These are phyloP conservation scores for Oreohelix idahoensis DNA, from an alignment of 1,140 invertebrate genomes.

Conservation along the genomic window DNA sequence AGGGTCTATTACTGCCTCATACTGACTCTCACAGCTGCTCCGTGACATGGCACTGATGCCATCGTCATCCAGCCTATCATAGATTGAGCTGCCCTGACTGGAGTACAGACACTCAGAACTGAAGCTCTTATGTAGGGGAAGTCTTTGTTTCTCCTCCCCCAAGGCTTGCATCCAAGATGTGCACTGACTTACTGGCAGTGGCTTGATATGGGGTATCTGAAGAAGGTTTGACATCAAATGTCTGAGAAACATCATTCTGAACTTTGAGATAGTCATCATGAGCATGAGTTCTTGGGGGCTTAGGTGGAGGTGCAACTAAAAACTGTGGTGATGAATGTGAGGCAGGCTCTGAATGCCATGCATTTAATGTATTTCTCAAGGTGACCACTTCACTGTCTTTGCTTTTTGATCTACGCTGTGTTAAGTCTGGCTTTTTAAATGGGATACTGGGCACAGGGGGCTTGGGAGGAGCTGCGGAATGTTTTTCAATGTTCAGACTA, in stretches of 20 bases:
- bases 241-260: background rate
- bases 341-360: background rate
- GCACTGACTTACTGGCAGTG: background rate
- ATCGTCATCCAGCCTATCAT: background rate
- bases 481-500: background rate
- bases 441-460: constrained; percentile 12
- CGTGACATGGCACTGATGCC: background rate
- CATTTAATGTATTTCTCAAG: background rate
- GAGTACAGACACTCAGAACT: constrained; percentile 48
- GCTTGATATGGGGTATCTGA: background rate
- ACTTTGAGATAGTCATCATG: constrained; percentile 66
- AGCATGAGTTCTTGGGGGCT: constrained; percentile 81
- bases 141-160: constrained; percentile 6
- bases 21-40: constrained; percentile 19
- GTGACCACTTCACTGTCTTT: background rate
- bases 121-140: constrained; percentile 48
- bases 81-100: constrained; percentile 27
- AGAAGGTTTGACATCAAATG: background rate
- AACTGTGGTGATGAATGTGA: constrained; percentile 1
- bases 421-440: background rate
- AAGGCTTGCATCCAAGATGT: no score
- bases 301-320: constrained; percentile 60
- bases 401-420: background rate
- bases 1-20: constrained; percentile 51
- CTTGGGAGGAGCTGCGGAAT: background rate